Conservation (phyloP, 2,797 vertebrate genomes). For the Apodemus agrarius region DNA sequence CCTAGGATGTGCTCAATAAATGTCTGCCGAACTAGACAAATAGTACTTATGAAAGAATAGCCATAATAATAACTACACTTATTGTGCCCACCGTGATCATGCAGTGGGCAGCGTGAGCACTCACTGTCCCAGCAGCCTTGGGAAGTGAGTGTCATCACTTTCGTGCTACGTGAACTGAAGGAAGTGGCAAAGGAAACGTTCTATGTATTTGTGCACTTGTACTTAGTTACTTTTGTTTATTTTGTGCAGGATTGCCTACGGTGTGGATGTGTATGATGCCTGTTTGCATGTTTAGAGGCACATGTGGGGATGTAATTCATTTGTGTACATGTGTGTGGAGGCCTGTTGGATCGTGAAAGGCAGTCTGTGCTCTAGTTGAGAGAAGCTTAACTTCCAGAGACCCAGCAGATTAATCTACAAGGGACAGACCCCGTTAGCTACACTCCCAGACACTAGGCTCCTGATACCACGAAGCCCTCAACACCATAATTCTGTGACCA, state of each 20-base stretch:
- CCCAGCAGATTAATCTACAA: too few species aligned
- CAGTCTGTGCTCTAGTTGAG: too few species aligned
- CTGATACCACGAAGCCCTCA: too few species aligned
- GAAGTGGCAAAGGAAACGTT: not conserved
- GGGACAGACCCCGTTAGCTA: too few species aligned
- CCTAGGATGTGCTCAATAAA: not conserved
- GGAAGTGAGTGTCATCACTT: not conserved
- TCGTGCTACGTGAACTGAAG: not conserved
- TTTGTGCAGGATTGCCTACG: not conserved
- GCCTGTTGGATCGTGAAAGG: too few species aligned
- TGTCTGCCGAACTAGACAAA: not conserved
- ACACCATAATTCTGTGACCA: too few species aligned
- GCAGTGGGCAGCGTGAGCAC: accelerated
- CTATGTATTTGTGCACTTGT: not conserved
- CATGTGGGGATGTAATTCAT: not conserved
- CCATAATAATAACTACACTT: accelerated
- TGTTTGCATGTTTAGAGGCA: not conserved
- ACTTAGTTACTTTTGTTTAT: not conserved
- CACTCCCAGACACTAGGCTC: too few species aligned
- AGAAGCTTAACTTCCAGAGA: too few species aligned
- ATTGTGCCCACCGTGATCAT: not conserved
- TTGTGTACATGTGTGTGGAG: not conserved
- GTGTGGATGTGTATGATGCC: not conserved
- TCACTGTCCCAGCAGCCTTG: not conserved
- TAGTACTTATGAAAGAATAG: not conserved